Conservation (phyloP, 2,797 vertebrate genomes). For the Liasis olivaceus region DNA sequence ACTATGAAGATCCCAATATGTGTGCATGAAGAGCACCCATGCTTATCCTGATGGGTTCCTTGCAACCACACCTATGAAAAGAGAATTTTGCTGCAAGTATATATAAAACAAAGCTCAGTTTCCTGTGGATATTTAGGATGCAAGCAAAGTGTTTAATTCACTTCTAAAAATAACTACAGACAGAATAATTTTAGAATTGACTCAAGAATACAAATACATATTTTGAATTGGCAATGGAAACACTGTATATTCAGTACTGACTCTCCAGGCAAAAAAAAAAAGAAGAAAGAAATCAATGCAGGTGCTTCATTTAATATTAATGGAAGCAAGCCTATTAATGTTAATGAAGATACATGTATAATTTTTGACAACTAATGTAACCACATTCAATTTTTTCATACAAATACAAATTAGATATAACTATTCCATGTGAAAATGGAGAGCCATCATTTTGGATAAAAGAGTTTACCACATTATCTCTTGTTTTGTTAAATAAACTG, state of each 20-base stretch:
- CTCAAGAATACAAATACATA: neutral
- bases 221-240: neutral
- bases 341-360: neutral
- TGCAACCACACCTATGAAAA: neutral
- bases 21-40: neutral
- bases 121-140: neutral
- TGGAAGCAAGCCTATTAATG: neutral
- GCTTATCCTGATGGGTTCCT: neutral
- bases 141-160: neutral
- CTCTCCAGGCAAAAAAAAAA: neutral
- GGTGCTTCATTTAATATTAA: neutral
- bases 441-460: conserved; percentile 26
- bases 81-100: too few relatives aligned
- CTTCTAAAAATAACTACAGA: neutral
- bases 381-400: neutral
- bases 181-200: neutral
- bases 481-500: neutral
- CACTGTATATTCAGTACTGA: neutral
- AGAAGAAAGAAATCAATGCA: neutral
- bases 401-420: neutral
- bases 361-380: neutral
- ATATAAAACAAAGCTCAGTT: neutral
- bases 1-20: neutral
- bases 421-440: conserved; percentile 15
- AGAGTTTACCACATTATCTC: neutral